A percentile compares a stretch with the other conserved stretches of the same genome.
phyloP scores from a whole-genome alignment of 2,113 vertebrate genomes.

The Xenopus borealis region DNA sequence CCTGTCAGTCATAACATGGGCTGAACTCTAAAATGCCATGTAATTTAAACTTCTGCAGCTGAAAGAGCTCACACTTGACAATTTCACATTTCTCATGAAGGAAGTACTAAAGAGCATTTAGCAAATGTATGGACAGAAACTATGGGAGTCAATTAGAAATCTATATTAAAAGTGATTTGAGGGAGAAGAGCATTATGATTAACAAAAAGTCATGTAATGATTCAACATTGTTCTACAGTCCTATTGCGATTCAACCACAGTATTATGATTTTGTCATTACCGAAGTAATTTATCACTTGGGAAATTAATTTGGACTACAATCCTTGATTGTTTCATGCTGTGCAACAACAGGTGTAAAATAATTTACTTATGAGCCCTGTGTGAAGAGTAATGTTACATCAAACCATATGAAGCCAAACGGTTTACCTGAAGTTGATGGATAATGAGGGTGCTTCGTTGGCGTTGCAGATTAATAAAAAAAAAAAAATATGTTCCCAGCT shows the following conservation, averaged over 20 bases:
- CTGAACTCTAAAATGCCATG: constrained; percentile 20
- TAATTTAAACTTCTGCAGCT: constrained; percentile 17
- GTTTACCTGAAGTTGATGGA: constrained; percentile 26
- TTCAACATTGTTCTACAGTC: neutral
- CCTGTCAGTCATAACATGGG: constrained; percentile 32
- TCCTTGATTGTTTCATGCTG: constrained; percentile 15
- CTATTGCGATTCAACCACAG: constrained; percentile 10
- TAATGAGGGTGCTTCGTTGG: constrained; percentile 22
- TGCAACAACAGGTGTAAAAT: constrained; percentile 19
- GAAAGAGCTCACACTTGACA: constrained; percentile 24
- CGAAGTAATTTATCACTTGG: constrained; percentile 30
- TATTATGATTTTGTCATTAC: constrained; percentile 18
- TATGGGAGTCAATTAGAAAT: too few species aligned
- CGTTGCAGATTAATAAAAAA: constrained; percentile 25
- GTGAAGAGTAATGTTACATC: constrained; percentile 17
- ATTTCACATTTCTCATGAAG: constrained; percentile 4
- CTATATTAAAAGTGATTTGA: too few species aligned
- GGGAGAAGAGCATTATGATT: too few species aligned
- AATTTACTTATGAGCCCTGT: constrained; percentile 17
- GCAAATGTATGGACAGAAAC: constrained; percentile 4
- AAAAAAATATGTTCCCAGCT: neutral
- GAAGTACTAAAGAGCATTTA: constrained; percentile 11
- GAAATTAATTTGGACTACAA: constrained; percentile 27
- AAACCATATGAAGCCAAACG: constrained; percentile 17
- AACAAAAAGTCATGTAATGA: too few species aligned